These are phyloP conservation scores for Etheostoma cragini DNA, from an alignment of 2,113 vertebrate genomes.

Conservation along the genomic window DNA sequence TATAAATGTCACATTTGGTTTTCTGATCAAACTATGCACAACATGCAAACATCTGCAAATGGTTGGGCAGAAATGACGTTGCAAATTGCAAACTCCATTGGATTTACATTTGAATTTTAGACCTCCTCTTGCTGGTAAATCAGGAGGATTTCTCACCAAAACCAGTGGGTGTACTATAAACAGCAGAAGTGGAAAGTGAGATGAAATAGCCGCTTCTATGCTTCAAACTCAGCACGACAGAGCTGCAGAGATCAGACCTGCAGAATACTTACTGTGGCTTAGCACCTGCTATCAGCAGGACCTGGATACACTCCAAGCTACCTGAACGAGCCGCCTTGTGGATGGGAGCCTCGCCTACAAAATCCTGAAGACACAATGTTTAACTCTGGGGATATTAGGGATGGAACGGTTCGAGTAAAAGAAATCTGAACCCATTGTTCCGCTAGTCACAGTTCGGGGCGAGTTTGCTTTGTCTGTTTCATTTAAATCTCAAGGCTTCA, in stretches of 20 bases:
- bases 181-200: background rate
- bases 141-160: background rate
- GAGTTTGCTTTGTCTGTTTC: too few species aligned
- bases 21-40: too few species aligned
- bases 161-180: background rate
- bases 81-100: too few species aligned
- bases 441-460: too few species aligned
- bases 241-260: slow-evolving; percentile 8
- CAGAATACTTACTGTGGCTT: slow-evolving; percentile 91
- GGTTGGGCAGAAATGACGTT: too few species aligned
- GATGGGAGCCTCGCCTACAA: slow-evolving; percentile 94
- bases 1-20: too few species aligned
- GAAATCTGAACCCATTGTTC: too few species aligned
- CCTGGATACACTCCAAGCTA: slow-evolving; percentile 94
- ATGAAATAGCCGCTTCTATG: slow-evolving; percentile 1
- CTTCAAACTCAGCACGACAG: slow-evolving; percentile 16
- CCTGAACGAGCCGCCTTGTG: slow-evolving; percentile 97
- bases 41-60: too few species aligned
- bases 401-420: too few species aligned
- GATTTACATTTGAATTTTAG: too few species aligned
- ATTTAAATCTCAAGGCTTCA: too few species aligned
- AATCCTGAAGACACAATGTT: slow-evolving; percentile 86
- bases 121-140: too few species aligned
- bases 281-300: slow-evolving; percentile 92
- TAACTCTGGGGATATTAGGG: background rate